Evolutionary conservation across 2,888 invertebrate species (phyloP).

Genomic region (Auanema freiburgensis): DNA sequence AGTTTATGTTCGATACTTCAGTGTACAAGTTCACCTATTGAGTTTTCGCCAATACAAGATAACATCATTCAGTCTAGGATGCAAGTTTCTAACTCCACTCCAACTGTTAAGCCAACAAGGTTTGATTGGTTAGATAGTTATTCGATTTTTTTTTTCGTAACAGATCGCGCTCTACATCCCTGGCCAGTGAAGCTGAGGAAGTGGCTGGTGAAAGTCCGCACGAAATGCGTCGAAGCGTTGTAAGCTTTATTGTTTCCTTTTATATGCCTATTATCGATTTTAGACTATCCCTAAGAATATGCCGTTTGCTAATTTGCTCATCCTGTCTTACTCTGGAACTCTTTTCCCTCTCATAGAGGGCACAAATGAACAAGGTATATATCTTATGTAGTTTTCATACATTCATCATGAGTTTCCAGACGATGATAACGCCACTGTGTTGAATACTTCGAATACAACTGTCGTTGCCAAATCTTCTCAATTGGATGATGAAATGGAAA

Average conservation of each 20-base stretch:
- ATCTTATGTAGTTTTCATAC: neutral
- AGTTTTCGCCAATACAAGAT: too few relatives aligned
- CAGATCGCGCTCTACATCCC: slow-evolving; percentile 17
- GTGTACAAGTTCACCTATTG: neutral
- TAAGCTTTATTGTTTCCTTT: neutral
- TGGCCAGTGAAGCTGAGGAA: slow-evolving; percentile 17
- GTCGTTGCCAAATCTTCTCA: neutral
- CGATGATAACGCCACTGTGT: slow-evolving; percentile 1
- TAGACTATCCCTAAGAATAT: slow-evolving; percentile 24
- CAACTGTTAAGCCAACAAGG: too few relatives aligned
- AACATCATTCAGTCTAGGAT: too few relatives aligned
- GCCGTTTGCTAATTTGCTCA: slow-evolving; percentile 27
- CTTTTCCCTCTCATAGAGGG: neutral
- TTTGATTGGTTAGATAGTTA: neutral
- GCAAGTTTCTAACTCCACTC: too few relatives aligned
- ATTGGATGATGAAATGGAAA: too few relatives aligned
- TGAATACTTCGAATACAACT: neutral
- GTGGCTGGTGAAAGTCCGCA: slow-evolving; percentile 4
- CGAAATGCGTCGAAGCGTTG: slow-evolving; percentile 2
- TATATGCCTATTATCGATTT: neutral
- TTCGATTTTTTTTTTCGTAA: neutral
- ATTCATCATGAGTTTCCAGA: neutral
- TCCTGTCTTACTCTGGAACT: slow-evolving; percentile 27
- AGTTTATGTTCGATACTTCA: neutral
- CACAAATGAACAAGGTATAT: neutral